Percentiles rank a stretch among this genome's conserved stretches.
phyloP scores from a whole-genome alignment of 1,140 invertebrate species.

The Drosophila teissieri region DNA sequence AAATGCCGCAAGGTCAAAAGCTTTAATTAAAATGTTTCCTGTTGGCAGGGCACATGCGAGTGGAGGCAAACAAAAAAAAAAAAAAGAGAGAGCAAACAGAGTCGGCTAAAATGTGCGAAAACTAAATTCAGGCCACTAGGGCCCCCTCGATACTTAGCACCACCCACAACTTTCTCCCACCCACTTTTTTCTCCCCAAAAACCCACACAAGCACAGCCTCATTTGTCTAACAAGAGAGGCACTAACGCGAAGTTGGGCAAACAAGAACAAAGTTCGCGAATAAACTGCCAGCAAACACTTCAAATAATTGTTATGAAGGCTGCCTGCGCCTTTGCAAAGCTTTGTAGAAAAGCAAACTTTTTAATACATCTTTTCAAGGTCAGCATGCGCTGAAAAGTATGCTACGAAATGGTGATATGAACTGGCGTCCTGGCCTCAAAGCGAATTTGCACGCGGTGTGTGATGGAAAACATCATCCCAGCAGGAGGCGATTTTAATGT shows the following conservation, averaged over 20 bases:
- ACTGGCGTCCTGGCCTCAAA: constrained; percentile 16
- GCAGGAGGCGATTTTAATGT: constrained; percentile 41
- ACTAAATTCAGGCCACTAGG: constrained; percentile 18
- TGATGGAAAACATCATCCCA: constrained; percentile 16
- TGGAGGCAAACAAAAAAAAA: constrained; percentile 9
- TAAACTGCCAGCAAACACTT: constrained; percentile 43
- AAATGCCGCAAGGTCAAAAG: constrained; percentile 55
- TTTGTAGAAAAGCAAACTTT: constrained; percentile 7
- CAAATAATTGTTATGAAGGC: constrained; percentile 60
- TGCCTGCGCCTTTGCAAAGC: constrained; percentile 1
- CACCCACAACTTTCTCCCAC: constrained; percentile 2
- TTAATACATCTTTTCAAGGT: constrained; percentile 24
- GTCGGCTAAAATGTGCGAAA: constrained; percentile 27
- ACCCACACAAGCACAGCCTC: constrained; percentile 11
- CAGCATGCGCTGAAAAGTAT: constrained; percentile 23
- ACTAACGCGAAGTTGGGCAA: constrained; percentile 21
- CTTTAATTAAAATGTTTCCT: constrained; percentile 60
- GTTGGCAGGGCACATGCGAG: constrained; percentile 26
- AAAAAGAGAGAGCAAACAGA: constrained; percentile 20
- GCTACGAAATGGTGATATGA: constrained; percentile 26
- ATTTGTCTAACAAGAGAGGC: constrained; percentile 42
- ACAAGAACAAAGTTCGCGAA: constrained; percentile 23
- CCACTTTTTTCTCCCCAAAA: not conserved
- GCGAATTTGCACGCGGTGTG: not conserved
- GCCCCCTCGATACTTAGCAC: constrained; percentile 10